Evolutionary conservation across 2,797 vertebrate species (phyloP).

Genomic region (Chelidonichthys spinosus): DNA sequence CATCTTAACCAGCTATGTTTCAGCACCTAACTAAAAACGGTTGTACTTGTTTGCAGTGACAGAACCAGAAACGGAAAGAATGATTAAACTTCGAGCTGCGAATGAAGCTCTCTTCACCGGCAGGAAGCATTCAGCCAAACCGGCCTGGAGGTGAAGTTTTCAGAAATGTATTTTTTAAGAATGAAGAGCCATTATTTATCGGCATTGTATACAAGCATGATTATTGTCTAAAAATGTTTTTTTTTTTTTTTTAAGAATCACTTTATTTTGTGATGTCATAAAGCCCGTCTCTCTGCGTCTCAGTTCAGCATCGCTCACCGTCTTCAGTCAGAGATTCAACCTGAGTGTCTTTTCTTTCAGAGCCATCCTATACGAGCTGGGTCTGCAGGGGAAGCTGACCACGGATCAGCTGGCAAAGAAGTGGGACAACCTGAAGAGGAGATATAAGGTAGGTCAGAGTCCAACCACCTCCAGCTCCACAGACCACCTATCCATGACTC

Average conservation of each 20-base stretch:
- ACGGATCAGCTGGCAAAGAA: conserved; percentile 86
- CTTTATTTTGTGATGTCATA: no score
- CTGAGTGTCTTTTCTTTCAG: conserved; percentile 50
- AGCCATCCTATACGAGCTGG: conserved; percentile 83
- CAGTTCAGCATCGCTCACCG: no score
- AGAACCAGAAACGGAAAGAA: conserved; percentile 78
- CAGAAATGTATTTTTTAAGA: neutral
- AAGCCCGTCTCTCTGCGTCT: no score
- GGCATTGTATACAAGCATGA: neutral
- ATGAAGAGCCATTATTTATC: no score
- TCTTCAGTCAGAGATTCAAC: neutral
- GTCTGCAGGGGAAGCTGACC: conserved; percentile 84
- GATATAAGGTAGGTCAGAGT: conserved; percentile 78
- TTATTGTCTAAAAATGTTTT: no score
- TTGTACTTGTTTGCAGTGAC: conserved; percentile 67
- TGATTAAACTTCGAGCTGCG: conserved; percentile 82
- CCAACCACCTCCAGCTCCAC: neutral
- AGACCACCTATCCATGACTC: neutral
- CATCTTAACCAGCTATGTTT: neutral
- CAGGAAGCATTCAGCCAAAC: conserved; percentile 84
- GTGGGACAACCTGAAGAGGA: conserved; percentile 87
- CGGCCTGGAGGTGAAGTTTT: conserved; percentile 82
- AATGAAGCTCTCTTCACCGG: conserved; percentile 83
- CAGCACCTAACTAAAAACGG: neutral
- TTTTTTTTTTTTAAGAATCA: no score